Evolutionary conservation across 2,113 vertebrate species (phyloP).

Genomic region (Puffinus mauretanicus): DNA sequence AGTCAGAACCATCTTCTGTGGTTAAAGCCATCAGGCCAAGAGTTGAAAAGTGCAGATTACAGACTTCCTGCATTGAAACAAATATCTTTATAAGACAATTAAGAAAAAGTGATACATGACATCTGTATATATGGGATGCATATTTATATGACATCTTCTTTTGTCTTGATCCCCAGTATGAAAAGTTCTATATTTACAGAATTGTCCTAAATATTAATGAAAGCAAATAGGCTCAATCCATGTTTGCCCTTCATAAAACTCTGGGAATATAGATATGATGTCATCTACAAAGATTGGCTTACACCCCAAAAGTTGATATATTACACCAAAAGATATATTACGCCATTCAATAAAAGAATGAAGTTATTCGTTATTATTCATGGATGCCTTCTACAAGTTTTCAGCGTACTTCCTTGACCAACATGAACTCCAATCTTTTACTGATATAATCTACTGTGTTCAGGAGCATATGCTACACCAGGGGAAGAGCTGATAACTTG

Average conservation of each 20-base stretch:
- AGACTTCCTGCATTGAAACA: background rate
- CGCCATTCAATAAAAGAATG: background rate
- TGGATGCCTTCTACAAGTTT: background rate
- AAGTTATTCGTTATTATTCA: background rate
- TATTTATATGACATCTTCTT: background rate
- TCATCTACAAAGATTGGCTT: background rate
- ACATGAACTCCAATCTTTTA: background rate
- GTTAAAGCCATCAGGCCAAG: background rate
- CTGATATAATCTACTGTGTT: background rate
- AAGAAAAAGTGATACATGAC: background rate
- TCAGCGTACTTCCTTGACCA: background rate
- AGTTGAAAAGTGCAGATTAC: background rate
- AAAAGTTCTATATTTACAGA: background rate
- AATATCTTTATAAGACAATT: background rate
- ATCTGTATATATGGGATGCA: background rate
- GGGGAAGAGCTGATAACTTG: accelerated
- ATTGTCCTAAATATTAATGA: background rate
- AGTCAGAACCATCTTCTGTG: background rate
- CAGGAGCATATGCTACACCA: background rate
- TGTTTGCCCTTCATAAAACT: background rate
- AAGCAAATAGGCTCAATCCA: background rate
- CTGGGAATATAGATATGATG: background rate
- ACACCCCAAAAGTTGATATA: background rate
- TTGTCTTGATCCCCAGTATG: background rate
- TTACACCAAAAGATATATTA: background rate